phyloP scores from a whole-genome alignment of 2,113 vertebrate genomes.

The Vombatus ursinus region DNA sequence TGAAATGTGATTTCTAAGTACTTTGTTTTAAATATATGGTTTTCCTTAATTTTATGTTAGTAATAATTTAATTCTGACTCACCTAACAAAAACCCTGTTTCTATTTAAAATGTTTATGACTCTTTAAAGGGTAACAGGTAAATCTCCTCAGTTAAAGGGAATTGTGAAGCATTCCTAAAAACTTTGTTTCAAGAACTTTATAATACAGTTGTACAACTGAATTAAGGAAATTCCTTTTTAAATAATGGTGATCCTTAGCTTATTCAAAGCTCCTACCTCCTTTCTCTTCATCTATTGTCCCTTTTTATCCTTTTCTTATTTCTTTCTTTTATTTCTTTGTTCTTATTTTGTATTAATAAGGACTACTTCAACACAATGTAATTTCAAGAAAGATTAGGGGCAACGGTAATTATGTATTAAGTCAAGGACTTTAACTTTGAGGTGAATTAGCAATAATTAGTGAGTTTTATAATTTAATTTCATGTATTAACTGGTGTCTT shows the following conservation, averaged over 20 bases:
- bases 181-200: background rate
- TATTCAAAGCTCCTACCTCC: constrained; percentile 33
- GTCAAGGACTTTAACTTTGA: background rate
- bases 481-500: background rate
- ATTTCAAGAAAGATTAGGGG: constrained; percentile 42
- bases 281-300: background rate
- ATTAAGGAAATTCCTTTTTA: constrained; percentile 46
- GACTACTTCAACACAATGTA: constrained; percentile 29
- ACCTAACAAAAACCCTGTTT: constrained; percentile 32
- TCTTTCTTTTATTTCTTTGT: constrained; percentile 4
- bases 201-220: constrained; percentile 27
- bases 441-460: background rate
- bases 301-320: constrained; percentile 25
- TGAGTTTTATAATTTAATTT: background rate
- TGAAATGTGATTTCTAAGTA: constrained; percentile 14
- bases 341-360: constrained; percentile 47
- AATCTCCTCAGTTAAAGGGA: constrained; percentile 33
- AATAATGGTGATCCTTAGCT: constrained; percentile 50
- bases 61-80: constrained; percentile 9
- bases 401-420: constrained; percentile 26
- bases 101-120: constrained; percentile 52
- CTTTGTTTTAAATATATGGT: constrained; percentile 22
- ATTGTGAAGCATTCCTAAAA: constrained; percentile 31
- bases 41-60: constrained; percentile 44
- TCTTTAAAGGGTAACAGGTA: constrained; percentile 28